A percentile compares a stretch with the other conserved stretches of the same genome.
phyloP scores from a whole-genome alignment of 2,797 vertebrate species.

The Arrhamphus sclerolepis region DNA sequence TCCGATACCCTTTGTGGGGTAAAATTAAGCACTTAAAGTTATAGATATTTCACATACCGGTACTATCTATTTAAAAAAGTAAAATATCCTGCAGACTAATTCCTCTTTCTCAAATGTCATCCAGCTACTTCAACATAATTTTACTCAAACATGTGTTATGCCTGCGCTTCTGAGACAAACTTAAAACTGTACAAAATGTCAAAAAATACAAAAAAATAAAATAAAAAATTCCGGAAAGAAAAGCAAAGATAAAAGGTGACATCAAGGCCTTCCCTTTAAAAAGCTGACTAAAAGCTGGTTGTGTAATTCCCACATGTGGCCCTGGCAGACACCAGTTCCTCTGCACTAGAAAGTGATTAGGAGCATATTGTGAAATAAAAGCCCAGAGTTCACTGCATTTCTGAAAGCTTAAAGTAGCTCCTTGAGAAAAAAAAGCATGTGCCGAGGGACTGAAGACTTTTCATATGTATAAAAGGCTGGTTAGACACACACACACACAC shows the following conservation, averaged over 20 bases:
- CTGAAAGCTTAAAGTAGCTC: conserved; percentile 34
- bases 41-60: background rate
- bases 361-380: conserved; percentile 24
- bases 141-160: conserved; percentile 1
- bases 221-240: too few relatives aligned
- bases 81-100: background rate
- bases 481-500: conserved; percentile 7
- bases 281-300: conserved; percentile 15
- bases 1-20: conserved; percentile 13
- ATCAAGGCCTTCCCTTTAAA: conserved; percentile 14
- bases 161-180: background rate
- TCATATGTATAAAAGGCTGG: conserved; percentile 31
- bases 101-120: conserved; percentile 6
- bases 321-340: conserved; percentile 22
- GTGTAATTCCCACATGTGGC: conserved; percentile 46
- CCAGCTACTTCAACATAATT: too few relatives aligned
- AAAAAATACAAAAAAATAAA: too few relatives aligned
- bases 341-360: conserved; percentile 37
- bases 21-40: conserved; percentile 10
- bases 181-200: conserved; percentile 9
- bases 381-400: conserved; percentile 28
- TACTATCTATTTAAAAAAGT: too few relatives aligned
- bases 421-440: conserved; percentile 26
- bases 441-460: conserved; percentile 22
- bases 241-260: background rate